phyloP scores from a whole-genome alignment of 2,113 vertebrate species.

The Rhipidura dahli region DNA sequence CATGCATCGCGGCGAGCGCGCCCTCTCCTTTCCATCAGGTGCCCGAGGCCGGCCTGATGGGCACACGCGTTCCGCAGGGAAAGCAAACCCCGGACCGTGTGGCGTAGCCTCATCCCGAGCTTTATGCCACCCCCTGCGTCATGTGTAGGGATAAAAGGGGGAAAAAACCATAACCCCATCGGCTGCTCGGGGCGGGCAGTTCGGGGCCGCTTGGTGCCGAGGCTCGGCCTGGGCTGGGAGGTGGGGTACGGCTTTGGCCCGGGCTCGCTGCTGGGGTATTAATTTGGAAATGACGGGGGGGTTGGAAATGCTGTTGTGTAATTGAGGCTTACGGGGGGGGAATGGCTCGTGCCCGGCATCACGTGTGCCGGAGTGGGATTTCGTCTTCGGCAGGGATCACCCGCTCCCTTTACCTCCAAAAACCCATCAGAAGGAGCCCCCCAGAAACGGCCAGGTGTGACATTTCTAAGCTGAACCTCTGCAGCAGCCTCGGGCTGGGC shows the following conservation, averaged over 20 bases:
- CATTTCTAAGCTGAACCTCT: neutral
- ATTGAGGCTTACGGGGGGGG: conserved; percentile 41
- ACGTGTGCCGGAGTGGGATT: conserved; percentile 18
- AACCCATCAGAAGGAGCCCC: accelerated
- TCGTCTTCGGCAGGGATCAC: neutral
- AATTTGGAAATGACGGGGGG: conserved; percentile 22
- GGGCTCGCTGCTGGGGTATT: neutral
- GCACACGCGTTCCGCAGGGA: neutral
- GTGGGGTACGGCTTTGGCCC: neutral
- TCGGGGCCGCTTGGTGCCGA: neutral
- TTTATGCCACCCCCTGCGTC: neutral
- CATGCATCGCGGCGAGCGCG: neutral
- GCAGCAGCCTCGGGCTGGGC: neutral
- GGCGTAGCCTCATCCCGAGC: neutral
- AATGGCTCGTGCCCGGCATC: conserved; percentile 17
- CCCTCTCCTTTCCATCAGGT: neutral
- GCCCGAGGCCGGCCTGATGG: neutral
- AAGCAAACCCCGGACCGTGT: neutral
- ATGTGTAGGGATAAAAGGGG: neutral
- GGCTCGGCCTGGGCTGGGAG: neutral
- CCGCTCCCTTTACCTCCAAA: neutral
- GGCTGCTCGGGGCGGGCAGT: neutral
- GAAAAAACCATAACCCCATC: neutral
- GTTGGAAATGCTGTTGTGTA: conserved; percentile 38
- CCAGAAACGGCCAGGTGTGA: accelerated